These are phyloP conservation scores for Acanthosepion pharaonis DNA, from an alignment of 2,888 invertebrate species.

Conservation along the genomic window DNA sequence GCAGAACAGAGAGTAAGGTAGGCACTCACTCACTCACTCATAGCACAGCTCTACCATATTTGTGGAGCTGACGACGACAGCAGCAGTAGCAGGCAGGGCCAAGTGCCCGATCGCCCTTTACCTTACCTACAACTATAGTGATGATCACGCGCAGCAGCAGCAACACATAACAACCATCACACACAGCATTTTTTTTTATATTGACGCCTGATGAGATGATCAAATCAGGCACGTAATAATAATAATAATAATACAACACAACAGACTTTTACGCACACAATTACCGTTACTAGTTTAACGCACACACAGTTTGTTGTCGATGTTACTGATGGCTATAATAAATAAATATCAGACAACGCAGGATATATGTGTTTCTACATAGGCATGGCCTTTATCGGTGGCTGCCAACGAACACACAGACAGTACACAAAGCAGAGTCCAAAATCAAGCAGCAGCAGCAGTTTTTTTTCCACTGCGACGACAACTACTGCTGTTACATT, in stretches of 20 bases:
- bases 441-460: background rate
- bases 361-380: background rate
- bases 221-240: too few relatives aligned
- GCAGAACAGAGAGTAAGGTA: background rate
- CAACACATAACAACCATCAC: background rate
- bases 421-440: background rate
- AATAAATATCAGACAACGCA: too few relatives aligned
- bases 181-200: background rate
- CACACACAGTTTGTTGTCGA: too few relatives aligned
- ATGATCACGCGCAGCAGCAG: background rate
- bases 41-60: background rate
- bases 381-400: background rate
- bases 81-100: background rate
- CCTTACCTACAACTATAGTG: background rate
- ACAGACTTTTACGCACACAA: background rate
- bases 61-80: background rate
- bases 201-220: too few relatives aligned
- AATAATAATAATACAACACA: background rate
- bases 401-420: slow-evolving; percentile 33
- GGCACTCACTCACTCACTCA: background rate
- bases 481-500: background rate
- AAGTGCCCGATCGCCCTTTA: background rate
- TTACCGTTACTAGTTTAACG: background rate
- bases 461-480: background rate
- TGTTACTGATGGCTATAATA: too few relatives aligned